A percentile compares a stretch with the other conserved stretches of the same genome.
These are phyloP conservation scores for Callimorpha dominula DNA, from an alignment of 2,888 invertebrate species.

Conservation along the genomic window DNA sequence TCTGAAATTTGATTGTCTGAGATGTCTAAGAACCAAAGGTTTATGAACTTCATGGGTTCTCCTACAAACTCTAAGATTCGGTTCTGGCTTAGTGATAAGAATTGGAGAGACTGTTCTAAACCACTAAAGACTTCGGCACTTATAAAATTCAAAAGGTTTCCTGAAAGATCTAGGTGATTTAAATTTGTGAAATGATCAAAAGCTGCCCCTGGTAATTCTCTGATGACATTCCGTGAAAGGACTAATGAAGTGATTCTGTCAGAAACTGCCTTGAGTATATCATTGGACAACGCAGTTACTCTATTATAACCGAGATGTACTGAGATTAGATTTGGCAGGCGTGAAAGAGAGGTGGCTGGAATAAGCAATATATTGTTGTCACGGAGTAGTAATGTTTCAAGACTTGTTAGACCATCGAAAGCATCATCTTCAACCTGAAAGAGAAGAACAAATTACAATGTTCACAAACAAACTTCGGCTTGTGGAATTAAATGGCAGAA, in stretches of 20 bases:
- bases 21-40: slow-evolving; percentile 90
- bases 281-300: slow-evolving; percentile 93
- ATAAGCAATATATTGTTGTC: slow-evolving; percentile 96
- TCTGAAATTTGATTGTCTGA: slow-evolving; percentile 93
- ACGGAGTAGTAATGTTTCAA: slow-evolving; percentile 92
- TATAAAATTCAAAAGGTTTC: slow-evolving; percentile 91
- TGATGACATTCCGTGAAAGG: slow-evolving; percentile 93
- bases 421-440: slow-evolving; percentile 94
- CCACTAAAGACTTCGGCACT: slow-evolving; percentile 92
- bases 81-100: slow-evolving; percentile 91
- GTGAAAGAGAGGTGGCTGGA: slow-evolving; percentile 93
- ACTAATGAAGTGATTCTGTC: slow-evolving; percentile 91
- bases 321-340: slow-evolving; percentile 90
- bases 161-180: slow-evolving; percentile 91
- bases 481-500: neutral
- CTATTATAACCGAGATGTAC: slow-evolving; percentile 95
- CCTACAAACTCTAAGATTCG: slow-evolving; percentile 89
- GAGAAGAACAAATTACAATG: neutral
- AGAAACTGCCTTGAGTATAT: slow-evolving; percentile 91
- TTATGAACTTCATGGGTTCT: slow-evolving; percentile 88
- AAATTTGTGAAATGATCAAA: slow-evolving; percentile 93
- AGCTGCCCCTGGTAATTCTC: slow-evolving; percentile 93
- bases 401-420: slow-evolving; percentile 92
- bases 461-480: too few relatives aligned
- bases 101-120: slow-evolving; percentile 90